Base-by-base conservation (phyloP, 2,888 invertebrate genomes). In the Platycheirus rosarum region DNA sequence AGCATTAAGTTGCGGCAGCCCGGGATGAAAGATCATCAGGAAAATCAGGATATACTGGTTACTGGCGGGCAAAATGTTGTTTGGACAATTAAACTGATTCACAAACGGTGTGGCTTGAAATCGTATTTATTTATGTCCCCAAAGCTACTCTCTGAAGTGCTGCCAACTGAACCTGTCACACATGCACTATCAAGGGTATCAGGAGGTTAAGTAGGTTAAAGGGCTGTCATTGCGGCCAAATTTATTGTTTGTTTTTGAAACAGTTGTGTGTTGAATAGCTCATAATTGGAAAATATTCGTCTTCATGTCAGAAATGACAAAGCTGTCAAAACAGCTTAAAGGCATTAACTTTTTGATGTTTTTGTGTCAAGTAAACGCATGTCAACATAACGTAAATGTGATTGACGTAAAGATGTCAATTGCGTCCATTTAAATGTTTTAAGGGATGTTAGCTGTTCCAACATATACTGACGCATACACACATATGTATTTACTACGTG, bases 1-100 rank as follows among this genome's bases (percentile, higher is more conserved):
- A 44, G 44, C 63, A 79, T 79, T 74, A 35, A 49, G 49, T 40
- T 79, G 69, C 51, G 79, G 62, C 44, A 57, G 55, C 16, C 48
- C 16, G 44, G 57, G 9, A 63, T 63, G 20, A 13, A 9, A 6
- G 3, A 32, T 1, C 2, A 62, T 40, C 16, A 55, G 37, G 53
- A 73, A n/a, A n/a, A n/a, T n/a, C n/a, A n/a, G n/a, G n/a, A 29
- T 42, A 42, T 9, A 8, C 13, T 16, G 7, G 3, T n/a, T n/a
- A n/a, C n/a, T n/a, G n/a, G n/a, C n/a, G n/a, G 63, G 49, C 23
- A 46, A 60, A 66, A 66, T 66, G 62, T 46, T 60, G 46, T 66
- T 42, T 49, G 16, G 20, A 53, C 53, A 44, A 78, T 73, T 78
- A 14, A 53, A 57, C 26, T 23, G 23, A 23, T 7, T 32, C 29